A percentile compares a stretch with the other conserved stretches of the same genome.
These are phyloP conservation scores for Pachyrhynchus sulphureomaculatus DNA, from an alignment of 1,140 invertebrate species.

Conservation along the genomic window DNA sequence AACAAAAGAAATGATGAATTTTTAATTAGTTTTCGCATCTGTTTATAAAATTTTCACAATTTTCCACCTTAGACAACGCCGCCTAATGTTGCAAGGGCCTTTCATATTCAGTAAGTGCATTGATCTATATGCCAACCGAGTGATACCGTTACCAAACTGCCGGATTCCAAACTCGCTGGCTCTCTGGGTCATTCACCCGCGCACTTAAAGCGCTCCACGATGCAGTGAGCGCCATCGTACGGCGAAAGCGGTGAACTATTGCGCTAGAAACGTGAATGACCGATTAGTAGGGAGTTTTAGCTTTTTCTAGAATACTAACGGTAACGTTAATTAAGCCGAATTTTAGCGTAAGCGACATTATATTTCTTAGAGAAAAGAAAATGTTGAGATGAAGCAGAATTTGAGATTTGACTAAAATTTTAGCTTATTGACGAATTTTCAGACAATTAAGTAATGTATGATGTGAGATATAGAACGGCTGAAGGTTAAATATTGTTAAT, in stretches of 20 bases:
- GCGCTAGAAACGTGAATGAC: neutral
- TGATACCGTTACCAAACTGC: slow-evolving; percentile 31
- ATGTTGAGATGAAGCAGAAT: no score
- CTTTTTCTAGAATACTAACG: neutral
- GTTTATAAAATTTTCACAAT: no score
- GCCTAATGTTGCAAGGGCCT: neutral
- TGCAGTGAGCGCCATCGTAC: neutral
- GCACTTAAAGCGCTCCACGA: neutral
- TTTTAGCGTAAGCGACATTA: no score
- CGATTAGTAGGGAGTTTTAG: neutral
- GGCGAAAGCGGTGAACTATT: neutral
- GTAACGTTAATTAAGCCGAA: neutral
- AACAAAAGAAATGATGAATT: no score
- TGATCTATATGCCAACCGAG: slow-evolving; percentile 25
- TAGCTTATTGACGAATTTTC: no score
- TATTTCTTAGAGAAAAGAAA: no score
- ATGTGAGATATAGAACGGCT: no score
- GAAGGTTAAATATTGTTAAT: no score
- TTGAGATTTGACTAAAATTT: no score
- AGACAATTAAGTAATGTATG: no score
- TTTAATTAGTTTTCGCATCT: no score
- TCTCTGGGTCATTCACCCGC: slow-evolving; percentile 29
- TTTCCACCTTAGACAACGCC: neutral
- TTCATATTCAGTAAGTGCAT: slow-evolving; percentile 22
- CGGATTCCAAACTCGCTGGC: slow-evolving; percentile 21